Evolutionary conservation across 2,797 vertebrate genomes (phyloP).

Genomic region (Propithecus deckenii): DNA sequence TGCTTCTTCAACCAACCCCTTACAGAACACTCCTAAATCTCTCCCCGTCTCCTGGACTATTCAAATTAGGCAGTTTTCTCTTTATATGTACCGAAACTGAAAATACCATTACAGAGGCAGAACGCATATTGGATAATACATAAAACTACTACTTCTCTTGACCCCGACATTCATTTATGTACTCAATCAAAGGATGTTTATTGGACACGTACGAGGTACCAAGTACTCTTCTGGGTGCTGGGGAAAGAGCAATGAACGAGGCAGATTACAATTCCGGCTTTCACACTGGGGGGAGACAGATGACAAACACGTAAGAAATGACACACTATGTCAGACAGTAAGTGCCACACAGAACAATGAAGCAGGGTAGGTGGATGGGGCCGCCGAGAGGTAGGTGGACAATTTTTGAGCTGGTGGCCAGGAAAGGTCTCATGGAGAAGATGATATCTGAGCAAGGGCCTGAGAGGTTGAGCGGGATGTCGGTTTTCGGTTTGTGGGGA

Average conservation of each 20-base stretch:
- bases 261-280: not conserved
- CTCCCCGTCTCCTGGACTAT: not conserved
- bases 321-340: not conserved
- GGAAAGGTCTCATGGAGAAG: not conserved
- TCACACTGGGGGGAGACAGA: not conserved
- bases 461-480: not conserved
- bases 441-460: not conserved
- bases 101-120: not conserved
- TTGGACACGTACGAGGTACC: not conserved
- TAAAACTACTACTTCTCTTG: not conserved
- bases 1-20: not conserved
- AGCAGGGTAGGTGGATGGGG: rapidly evolving
- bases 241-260: not conserved
- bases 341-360: not conserved
- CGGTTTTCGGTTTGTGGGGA: not conserved
- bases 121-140: not conserved
- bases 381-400: not conserved
- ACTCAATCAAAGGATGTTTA: not conserved
- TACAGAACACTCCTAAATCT: not conserved
- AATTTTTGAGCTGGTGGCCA: not conserved
- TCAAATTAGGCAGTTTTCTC: not conserved
- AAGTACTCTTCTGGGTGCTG: not conserved
- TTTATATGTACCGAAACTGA: not conserved
- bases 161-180: not conserved
- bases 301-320: not conserved